Conservation (phyloP, 2,797 vertebrate species). For the Gobionotothen gibberifrons region DNA sequence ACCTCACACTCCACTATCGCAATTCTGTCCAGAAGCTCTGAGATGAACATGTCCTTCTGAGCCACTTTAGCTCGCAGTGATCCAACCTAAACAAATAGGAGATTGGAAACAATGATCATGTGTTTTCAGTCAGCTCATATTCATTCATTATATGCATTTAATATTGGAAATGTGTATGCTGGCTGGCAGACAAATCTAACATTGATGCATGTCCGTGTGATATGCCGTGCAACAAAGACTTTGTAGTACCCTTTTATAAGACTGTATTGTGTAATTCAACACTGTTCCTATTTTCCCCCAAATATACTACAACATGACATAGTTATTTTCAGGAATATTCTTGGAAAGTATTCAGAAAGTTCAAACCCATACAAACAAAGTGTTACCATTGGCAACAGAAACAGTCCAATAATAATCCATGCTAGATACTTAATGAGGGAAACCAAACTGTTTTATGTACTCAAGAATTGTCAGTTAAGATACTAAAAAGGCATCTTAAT, state of each 20-base stretch:
- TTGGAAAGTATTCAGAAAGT: background rate
- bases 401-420: background rate
- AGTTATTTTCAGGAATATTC: background rate
- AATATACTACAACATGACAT: background rate
- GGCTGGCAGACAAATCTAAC: background rate
- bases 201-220: background rate
- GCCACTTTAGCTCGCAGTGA: constrained; percentile 90
- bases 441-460: background rate
- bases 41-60: constrained; percentile 95
- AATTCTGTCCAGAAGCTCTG: constrained; percentile 95
- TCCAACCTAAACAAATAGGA: constrained; percentile 86
- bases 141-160: background rate
- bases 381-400: too few relatives aligned
- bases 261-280: background rate
- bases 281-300: background rate
- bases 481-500: constrained; percentile 5
- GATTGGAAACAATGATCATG: background rate
- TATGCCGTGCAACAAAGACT: background rate
- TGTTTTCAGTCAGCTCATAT: background rate
- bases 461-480: background rate
- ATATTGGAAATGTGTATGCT: background rate
- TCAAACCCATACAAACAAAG: too few relatives aligned
- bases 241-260: background rate
- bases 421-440: background rate
- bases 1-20: constrained; percentile 98